Percentiles rank a stretch among this genome's conserved stretches.
phyloP scores from a whole-genome alignment of 2,113 vertebrate genomes.

The Hippolais icterina region DNA sequence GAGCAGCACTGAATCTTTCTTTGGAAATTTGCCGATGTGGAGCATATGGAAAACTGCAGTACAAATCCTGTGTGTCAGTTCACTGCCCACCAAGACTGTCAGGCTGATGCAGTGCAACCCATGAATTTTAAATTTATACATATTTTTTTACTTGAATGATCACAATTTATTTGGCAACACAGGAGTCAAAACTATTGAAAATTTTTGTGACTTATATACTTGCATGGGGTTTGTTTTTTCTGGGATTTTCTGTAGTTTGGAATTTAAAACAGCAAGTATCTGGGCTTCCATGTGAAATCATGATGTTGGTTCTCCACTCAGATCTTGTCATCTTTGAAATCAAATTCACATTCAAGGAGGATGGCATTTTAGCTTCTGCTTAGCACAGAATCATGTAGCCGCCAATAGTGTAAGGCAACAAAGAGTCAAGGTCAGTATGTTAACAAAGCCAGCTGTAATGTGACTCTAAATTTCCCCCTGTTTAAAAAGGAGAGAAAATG shows the following conservation, averaged over 20 bases:
- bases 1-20: neutral
- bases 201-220: neutral
- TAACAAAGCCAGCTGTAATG: neutral
- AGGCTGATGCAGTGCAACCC: neutral
- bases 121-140: neutral
- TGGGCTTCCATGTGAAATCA: neutral
- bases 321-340: neutral
- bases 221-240: fast-evolving
- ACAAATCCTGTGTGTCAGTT: neutral
- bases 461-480: neutral
- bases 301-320: neutral
- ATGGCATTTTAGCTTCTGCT: neutral
- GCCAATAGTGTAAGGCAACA: neutral
- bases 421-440: neutral
- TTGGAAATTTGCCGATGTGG: fast-evolving
- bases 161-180: neutral
- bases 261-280: neutral
- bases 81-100: neutral
- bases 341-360: neutral
- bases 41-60: neutral
- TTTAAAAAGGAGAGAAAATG: neutral
- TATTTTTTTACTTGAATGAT: neutral
- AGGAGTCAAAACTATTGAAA: neutral
- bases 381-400: neutral
- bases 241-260: neutral